Conservation (phyloP, 2,113 vertebrate genomes). For the Plestiodon gilberti region DNA sequence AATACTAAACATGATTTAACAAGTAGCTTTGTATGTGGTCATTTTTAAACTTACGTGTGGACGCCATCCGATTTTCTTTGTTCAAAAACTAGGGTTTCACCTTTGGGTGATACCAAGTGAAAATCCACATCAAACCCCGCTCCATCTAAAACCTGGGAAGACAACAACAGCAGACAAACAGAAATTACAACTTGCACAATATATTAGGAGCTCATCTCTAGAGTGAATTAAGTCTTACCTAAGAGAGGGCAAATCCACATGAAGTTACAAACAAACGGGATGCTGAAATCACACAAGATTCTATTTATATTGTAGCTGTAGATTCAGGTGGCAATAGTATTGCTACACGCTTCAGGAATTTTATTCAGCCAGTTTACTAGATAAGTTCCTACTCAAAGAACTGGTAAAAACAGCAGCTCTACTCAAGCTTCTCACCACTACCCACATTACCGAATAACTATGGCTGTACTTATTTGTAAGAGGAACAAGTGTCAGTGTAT, state of each 20-base stretch:
- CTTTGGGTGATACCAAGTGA: slow-evolving; percentile 85
- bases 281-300: not conserved
- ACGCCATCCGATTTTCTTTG: slow-evolving; percentile 94
- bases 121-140: slow-evolving; percentile 95
- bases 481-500: not conserved
- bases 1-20: not conserved
- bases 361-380: not conserved
- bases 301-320: not conserved
- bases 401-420: not conserved
- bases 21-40: not conserved
- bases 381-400: not conserved
- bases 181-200: not conserved
- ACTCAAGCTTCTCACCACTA: not conserved
- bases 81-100: slow-evolving; percentile 87
- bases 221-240: not conserved
- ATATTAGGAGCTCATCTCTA: not conserved
- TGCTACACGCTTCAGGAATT: not conserved
- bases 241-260: not conserved
- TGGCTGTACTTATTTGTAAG: not conserved
- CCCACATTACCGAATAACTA: not conserved
- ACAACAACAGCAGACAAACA: slow-evolving; percentile 6
- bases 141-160: slow-evolving; percentile 90
- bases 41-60: slow-evolving; percentile 88
- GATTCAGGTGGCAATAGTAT: not conserved
- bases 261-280: not conserved